These are phyloP conservation scores for Toxotes chatareus DNA, from an alignment of 2,113 vertebrate genomes.

Conservation along the genomic window DNA sequence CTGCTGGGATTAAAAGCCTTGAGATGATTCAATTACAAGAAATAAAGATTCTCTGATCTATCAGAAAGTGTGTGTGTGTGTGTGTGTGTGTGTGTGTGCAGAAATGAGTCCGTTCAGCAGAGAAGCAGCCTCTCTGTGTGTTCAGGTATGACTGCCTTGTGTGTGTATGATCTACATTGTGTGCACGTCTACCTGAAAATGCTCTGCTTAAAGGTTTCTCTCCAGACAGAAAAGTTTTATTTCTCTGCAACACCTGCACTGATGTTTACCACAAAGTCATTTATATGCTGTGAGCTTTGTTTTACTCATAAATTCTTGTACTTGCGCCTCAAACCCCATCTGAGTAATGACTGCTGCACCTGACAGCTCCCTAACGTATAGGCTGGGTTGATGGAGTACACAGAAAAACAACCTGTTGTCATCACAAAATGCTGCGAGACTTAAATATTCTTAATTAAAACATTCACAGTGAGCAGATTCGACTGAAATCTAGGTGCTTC, in stretches of 20 bases:
- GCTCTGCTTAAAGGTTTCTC: slow-evolving; percentile 7
- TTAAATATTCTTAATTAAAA: slow-evolving; percentile 17
- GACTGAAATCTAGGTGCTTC: neutral
- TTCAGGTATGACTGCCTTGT: neutral
- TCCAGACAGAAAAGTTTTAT: slow-evolving; percentile 19
- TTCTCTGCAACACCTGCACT: slow-evolving; percentile 28
- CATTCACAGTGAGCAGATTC: neutral
- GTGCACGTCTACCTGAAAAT: slow-evolving; percentile 15
- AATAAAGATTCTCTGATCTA: slow-evolving; percentile 36
- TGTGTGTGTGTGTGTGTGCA: neutral
- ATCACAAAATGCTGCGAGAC: neutral
- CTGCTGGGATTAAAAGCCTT: slow-evolving; percentile 45
- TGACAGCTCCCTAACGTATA: slow-evolving; percentile 9
- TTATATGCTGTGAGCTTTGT: slow-evolving; percentile 34
- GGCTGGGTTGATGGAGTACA: slow-evolving; percentile 1
- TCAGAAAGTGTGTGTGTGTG: neutral
- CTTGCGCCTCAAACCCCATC: neutral
- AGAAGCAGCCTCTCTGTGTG: neutral
- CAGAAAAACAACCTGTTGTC: slow-evolving; percentile 1
- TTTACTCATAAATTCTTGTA: slow-evolving; percentile 27
- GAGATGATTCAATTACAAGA: slow-evolving; percentile 56
- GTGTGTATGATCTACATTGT: slow-evolving; percentile 17
- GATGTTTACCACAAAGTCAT: slow-evolving; percentile 33
- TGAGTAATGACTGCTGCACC: slow-evolving; percentile 25
- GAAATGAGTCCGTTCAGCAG: neutral